A percentile compares a stretch with the other conserved stretches of the same genome.
Conservation (phyloP, 2,113 vertebrate genomes). For the Strigops habroptila region DNA sequence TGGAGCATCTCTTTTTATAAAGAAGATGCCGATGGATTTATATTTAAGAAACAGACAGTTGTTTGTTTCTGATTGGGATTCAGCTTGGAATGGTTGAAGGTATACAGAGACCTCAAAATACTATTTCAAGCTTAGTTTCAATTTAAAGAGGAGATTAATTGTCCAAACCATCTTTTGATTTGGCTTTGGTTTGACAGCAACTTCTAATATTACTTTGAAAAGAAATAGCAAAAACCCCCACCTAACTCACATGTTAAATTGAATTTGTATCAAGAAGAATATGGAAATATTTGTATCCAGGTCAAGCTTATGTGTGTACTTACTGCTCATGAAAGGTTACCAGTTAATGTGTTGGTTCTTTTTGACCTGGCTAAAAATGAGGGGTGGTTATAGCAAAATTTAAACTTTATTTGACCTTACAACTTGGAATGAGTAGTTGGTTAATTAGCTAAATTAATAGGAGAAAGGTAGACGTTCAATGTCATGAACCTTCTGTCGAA, state of each 20-base stretch:
- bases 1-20: not conserved
- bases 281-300: not conserved
- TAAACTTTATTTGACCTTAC: not conserved
- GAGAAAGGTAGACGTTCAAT: not conserved
- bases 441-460: not conserved
- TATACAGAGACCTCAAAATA: not conserved
- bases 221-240: not conserved
- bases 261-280: not conserved
- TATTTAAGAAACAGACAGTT: not conserved
- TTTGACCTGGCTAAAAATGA: not conserved
- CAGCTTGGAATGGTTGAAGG: not conserved
- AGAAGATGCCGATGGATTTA: not conserved
- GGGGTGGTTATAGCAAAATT: not conserved
- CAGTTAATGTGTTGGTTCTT: too few relatives aligned
- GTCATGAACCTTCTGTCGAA: not conserved
- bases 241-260: rapidly evolving
- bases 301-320: not conserved
- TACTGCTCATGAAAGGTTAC: not conserved
- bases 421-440: not conserved
- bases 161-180: not conserved
- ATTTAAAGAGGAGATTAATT: not conserved
- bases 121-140: not conserved
- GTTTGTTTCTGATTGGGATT: not conserved
- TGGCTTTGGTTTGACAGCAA: not conserved
- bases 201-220: not conserved